phyloP scores from a whole-genome alignment of 2,888 invertebrate genomes.

The Clusia tigrina region DNA sequence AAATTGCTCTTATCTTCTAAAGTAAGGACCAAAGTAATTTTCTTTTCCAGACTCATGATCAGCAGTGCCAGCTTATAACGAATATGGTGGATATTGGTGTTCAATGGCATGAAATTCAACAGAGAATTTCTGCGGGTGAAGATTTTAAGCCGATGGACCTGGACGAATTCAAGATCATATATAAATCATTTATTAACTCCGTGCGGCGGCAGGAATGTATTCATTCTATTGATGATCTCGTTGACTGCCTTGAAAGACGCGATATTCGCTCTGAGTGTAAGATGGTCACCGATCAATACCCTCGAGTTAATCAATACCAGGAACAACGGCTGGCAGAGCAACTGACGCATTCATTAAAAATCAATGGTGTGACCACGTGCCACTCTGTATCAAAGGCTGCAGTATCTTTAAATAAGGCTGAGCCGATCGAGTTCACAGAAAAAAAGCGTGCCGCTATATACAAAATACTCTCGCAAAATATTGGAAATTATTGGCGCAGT shows the following conservation, averaged over 20 bases:
- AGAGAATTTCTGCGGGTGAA: too few relatives aligned
- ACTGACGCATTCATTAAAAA: conserved; percentile 37
- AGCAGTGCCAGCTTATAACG: too few relatives aligned
- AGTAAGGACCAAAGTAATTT: too few relatives aligned
- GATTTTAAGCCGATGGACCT: too few relatives aligned
- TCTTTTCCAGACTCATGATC: too few relatives aligned
- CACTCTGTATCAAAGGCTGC: conserved; percentile 6
- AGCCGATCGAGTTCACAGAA: conserved; percentile 37
- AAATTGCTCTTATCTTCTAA: too few relatives aligned
- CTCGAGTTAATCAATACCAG: conserved; percentile 41
- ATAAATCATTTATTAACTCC: too few relatives aligned
- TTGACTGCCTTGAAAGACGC: conserved; percentile 53
- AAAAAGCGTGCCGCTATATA: conserved; percentile 52
- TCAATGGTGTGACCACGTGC: conserved; percentile 19
- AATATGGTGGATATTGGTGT: too few relatives aligned
- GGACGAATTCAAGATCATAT: too few relatives aligned
- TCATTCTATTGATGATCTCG: conserved; percentile 41
- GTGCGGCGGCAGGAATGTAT: conserved; percentile 47
- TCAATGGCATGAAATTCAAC: too few relatives aligned
- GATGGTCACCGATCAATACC: conserved; percentile 34
- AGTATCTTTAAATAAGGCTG: not conserved
- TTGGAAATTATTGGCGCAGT: conserved; percentile 58
- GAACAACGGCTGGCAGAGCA: conserved; percentile 46
- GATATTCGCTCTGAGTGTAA: conserved; percentile 49
- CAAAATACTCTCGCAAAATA: conserved; percentile 50